These are phyloP conservation scores for Thamnophis sirtalis DNA, from an alignment of 2,113 vertebrate species.

Conservation along the genomic window DNA sequence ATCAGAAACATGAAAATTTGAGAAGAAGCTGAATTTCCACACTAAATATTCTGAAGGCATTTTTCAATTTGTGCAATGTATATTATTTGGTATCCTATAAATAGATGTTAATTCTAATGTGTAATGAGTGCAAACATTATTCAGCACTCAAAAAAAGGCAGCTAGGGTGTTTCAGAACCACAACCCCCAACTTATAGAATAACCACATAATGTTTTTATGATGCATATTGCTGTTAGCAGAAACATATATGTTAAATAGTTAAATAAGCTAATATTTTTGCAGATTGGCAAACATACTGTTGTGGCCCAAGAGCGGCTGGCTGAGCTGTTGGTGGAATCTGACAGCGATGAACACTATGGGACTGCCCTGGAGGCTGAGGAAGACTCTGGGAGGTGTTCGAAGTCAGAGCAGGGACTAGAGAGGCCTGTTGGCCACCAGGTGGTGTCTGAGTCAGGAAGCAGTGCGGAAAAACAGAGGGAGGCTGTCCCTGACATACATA, in stretches of 20 bases:
- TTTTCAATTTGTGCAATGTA: neutral
- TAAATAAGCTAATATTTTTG: constrained; percentile 14
- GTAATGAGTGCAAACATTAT: neutral
- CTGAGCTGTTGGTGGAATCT: no score
- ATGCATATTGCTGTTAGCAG: neutral
- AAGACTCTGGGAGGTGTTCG: no score
- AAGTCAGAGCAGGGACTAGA: no score
- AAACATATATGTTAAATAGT: neutral
- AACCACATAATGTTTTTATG: constrained; percentile 3
- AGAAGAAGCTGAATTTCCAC: neutral
- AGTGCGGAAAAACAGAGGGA: no score
- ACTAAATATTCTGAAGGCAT: neutral
- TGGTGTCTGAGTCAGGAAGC: no score
- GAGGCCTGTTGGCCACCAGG: no score
- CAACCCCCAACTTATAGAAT: neutral
- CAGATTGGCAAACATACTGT: neutral
- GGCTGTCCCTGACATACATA: no score
- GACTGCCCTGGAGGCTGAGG: no score
- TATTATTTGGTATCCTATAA: neutral
- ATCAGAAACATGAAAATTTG: neutral
- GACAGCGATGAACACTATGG: no score
- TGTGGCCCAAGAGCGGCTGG: no score
- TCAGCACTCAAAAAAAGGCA: neutral
- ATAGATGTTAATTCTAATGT: neutral
- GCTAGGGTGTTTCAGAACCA: neutral